Conservation (phyloP, 2,113 vertebrate species). For the Oxyruncus cristatus region DNA sequence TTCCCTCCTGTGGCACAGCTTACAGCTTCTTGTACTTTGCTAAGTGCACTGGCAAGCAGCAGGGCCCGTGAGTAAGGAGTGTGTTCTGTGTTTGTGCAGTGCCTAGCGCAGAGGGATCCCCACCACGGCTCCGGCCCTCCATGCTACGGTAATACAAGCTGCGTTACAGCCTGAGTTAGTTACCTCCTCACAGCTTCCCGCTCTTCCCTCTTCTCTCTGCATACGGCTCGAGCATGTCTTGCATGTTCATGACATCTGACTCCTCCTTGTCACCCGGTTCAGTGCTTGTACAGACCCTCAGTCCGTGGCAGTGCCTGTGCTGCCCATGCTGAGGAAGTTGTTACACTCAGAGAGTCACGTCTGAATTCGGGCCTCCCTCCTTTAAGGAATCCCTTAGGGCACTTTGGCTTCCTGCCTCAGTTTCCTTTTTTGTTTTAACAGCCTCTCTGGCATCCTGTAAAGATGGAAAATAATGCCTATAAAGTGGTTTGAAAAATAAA, state of each 20-base stretch:
- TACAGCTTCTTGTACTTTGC: background rate
- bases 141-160: slow-evolving; percentile 25
- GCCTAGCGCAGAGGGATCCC: slow-evolving; percentile 41
- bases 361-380: background rate
- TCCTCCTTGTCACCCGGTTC: background rate
- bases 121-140: background rate
- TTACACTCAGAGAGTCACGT: background rate
- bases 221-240: background rate
- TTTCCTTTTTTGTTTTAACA: background rate
- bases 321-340: background rate
- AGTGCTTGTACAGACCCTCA: background rate
- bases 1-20: background rate
- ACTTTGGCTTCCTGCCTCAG: background rate
- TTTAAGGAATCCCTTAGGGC: background rate
- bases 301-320: background rate
- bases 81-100: slow-evolving; percentile 60
- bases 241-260: background rate
- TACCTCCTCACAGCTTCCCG: background rate
- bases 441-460: background rate
- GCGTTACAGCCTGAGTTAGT: background rate
- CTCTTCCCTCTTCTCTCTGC: background rate
- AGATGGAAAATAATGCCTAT: background rate
- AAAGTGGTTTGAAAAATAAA: slow-evolving; percentile 13
- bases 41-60: background rate
- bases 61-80: background rate